Percentiles rank a stretch among this genome's conserved stretches.
Evolutionary conservation across 2,888 invertebrate genomes (phyloP).

Genomic region (Cephus pygmeus): DNA sequence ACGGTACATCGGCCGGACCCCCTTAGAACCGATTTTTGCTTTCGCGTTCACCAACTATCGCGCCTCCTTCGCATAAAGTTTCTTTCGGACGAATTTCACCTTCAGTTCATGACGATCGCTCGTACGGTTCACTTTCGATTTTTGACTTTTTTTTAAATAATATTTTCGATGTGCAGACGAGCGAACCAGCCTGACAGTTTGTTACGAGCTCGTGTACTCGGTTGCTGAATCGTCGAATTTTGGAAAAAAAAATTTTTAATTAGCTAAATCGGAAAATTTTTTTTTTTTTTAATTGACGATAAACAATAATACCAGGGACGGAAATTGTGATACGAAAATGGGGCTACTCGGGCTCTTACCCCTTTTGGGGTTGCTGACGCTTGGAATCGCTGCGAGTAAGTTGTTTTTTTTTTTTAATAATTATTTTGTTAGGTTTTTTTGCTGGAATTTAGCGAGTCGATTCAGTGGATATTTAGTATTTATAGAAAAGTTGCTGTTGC

Average conservation of each 20-base stretch:
- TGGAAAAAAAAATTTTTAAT: neutral
- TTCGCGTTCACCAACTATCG: neutral
- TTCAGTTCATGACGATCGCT: neutral
- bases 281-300: neutral
- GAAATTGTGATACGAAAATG: slow-evolving; percentile 36
- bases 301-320: neutral
- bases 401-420: neutral
- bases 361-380: slow-evolving; percentile 44
- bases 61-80: neutral
- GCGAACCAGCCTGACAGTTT: neutral
- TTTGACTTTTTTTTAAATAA: neutral
- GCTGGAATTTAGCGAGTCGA: neutral
- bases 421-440: neutral
- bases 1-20: neutral
- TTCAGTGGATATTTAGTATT: neutral
- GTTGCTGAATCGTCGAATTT: neutral
- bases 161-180: neutral
- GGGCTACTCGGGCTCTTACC: slow-evolving; percentile 36
- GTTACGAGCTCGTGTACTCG: neutral
- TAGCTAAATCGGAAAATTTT: slow-evolving; percentile 3
- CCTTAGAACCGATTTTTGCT: neutral
- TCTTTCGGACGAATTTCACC: slow-evolving; percentile 3
- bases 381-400: slow-evolving; percentile 46
- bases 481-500: neutral
- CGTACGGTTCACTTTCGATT: slow-evolving; percentile 6